Conservation (phyloP, 2,888 invertebrate species). For the Erebia aethiops region DNA sequence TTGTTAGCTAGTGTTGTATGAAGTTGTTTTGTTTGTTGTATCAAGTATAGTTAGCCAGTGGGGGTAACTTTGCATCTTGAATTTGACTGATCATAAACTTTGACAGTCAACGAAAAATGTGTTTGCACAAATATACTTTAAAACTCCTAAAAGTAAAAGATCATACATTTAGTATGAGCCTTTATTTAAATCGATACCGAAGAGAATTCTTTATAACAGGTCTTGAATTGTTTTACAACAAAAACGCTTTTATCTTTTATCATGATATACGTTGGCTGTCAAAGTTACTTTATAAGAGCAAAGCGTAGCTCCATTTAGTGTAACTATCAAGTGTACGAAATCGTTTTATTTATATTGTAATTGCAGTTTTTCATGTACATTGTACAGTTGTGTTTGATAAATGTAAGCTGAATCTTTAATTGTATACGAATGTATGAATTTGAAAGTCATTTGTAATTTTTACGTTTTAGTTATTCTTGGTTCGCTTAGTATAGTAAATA, state of each 20-base stretch:
- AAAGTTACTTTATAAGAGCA: not conserved
- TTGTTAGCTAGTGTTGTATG: conserved; percentile 13
- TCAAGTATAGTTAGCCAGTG: not conserved
- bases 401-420: not conserved
- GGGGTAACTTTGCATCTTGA: not conserved
- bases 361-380: not conserved
- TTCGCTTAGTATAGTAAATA: not conserved
- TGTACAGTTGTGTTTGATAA: not conserved
- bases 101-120: not conserved
- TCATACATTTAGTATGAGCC: too few relatives aligned
- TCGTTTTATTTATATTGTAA: not conserved
- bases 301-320: not conserved
- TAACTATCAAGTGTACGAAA: not conserved
- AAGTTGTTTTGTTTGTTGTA: conserved; percentile 1
- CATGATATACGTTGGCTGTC: not conserved
- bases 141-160: too few relatives aligned
- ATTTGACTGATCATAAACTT: too few relatives aligned
- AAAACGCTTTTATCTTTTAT: not conserved
- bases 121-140: too few relatives aligned
- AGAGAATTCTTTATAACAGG: too few relatives aligned
- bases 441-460: not conserved
- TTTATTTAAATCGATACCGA: too few relatives aligned
- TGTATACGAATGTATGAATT: not conserved
- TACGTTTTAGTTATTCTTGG: not conserved
- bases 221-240: not conserved